phyloP scores from a whole-genome alignment of 2,797 vertebrate genomes.

The Poeciliopsis paucimaculata region DNA sequence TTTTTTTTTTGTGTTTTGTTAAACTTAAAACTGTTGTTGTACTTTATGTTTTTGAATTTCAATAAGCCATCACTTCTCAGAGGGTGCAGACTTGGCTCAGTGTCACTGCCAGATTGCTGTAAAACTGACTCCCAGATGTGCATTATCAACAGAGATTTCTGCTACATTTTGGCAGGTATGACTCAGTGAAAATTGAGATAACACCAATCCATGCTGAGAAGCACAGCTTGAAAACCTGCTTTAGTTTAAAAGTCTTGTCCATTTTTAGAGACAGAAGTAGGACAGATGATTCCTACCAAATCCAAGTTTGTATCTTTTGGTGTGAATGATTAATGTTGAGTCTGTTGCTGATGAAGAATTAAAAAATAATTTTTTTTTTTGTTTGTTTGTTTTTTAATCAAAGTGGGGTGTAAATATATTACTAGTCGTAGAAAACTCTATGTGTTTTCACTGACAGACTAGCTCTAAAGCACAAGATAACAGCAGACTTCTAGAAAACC shows the following conservation, averaged over 20 bases:
- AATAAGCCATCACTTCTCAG: conserved; percentile 7
- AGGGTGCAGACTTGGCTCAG: conserved; percentile 2
- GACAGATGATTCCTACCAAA: not conserved
- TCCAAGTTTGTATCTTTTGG: not conserved
- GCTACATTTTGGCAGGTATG: conserved; percentile 27
- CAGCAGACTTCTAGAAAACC: not conserved
- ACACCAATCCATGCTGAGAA: conserved; percentile 38
- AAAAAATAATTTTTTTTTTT: not conserved
- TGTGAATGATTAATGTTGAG: not conserved
- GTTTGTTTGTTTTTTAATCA: not conserved
- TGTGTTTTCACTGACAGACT: not conserved
- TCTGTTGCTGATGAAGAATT: not conserved
- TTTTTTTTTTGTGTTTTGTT: not conserved
- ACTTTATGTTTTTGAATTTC: conserved; percentile 2
- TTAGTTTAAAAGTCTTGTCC: not conserved
- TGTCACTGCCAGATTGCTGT: not conserved
- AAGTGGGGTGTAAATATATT: not conserved
- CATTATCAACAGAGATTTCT: conserved; percentile 28
- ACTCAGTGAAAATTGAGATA: conserved; percentile 40
- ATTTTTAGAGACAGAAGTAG: not conserved
- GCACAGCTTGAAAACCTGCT: conserved; percentile 26
- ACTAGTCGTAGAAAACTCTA: not conserved
- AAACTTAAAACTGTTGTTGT: not conserved
- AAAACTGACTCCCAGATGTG: conserved; percentile 38
- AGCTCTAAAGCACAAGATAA: not conserved